Evolutionary conservation across 2,888 invertebrate genomes (phyloP), one percentile per base, ranked within the genome.

Genomic region (Panorpa germanica): DNA sequence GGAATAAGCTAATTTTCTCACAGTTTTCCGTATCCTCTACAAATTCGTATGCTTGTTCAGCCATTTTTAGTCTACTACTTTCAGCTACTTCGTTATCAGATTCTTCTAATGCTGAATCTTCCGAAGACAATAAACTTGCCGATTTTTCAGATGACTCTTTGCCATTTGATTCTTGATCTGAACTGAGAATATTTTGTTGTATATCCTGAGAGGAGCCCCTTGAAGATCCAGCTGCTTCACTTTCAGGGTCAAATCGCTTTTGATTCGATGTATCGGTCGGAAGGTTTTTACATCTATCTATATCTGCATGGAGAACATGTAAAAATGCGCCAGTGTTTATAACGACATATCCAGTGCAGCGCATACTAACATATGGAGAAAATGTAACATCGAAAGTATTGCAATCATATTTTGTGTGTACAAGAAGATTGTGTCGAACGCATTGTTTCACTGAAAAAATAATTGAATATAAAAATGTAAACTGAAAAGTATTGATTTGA

Each of bases 391-490:
- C 78, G 28, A 85, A 82, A 25, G 78, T 72, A n/a, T 82, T 78
- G 41, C 85, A 74, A 47, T 83, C 82, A 50, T 88, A 86, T 48
- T 81, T 82, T 40, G 86, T 85, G 53, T 93, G 90, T 38, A 91
- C 71, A 26, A 88, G 85, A 41, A 88, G 73, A 46, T 88, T 85
- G 50, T 93, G 91, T 46, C 76, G 73, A 33, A 85, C 57, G 49
- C 93, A 93, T 41, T 76, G 57, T 45, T 70, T 67, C 29, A 72
- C 64, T 42, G 69, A 66, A 41, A 69, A 69, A 35, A 59, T 52
- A 45, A 57, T 59, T 52, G 51, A 51, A 58, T 53, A 20, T 50
- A 38, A 32, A 29, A 33, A 18, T 30, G 32, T 28, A 29, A 21
- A 23, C 36, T 29, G 5, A 7, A 12, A 27, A 25, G 5, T 11